A percentile compares a stretch with the other conserved stretches of the same genome.
These are phyloP conservation scores for Chironomus tepperi DNA, from an alignment of 1,140 invertebrate genomes.

Conservation along the genomic window DNA sequence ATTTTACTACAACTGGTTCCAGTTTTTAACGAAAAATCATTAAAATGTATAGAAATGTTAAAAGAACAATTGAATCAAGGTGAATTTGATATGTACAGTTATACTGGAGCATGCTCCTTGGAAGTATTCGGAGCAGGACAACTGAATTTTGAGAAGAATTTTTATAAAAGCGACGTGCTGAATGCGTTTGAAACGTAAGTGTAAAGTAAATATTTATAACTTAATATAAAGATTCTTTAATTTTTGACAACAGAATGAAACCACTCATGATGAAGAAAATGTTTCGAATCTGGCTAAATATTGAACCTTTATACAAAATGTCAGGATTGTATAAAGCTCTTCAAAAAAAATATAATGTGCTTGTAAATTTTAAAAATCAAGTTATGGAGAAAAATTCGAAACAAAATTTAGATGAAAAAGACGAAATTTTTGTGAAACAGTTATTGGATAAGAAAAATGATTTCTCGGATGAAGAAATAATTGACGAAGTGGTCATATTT, in stretches of 20 bases:
- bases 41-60: not conserved
- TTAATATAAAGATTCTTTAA: too few species aligned
- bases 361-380: not conserved
- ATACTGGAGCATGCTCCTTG: not conserved
- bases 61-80: not conserved
- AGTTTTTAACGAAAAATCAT: not conserved
- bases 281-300: not conserved
- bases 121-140: not conserved
- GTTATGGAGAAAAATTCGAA: not conserved
- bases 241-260: not conserved
- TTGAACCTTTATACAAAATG: not conserved
- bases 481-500: not conserved
- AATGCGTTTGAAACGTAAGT: not conserved
- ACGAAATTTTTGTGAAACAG: not conserved
- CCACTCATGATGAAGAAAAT: not conserved
- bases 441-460: not conserved
- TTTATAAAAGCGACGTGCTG: not conserved
- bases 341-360: not conserved
- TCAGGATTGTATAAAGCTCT: not conserved
- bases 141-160: not conserved
- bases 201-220: too few species aligned
- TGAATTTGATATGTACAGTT: not conserved
- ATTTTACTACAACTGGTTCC: not conserved
- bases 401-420: not conserved
- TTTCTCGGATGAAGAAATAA: not conserved